Percentiles rank a stretch among this genome's conserved stretches.
Conservation (phyloP, 2,797 vertebrate species). For the Chelonia mydas region DNA sequence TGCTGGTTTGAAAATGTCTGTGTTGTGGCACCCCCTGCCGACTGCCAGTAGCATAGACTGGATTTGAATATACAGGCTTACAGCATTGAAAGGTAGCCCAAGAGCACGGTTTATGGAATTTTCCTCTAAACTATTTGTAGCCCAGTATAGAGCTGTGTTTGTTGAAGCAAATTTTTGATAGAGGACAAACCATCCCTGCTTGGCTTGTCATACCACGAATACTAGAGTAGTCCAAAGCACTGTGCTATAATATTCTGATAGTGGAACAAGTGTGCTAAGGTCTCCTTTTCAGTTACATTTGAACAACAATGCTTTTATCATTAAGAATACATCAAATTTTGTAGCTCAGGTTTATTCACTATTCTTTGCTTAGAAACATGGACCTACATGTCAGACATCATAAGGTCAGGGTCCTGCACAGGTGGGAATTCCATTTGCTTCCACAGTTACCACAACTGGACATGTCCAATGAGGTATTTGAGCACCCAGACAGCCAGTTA, state of each 20-base stretch:
- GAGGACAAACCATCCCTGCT: neutral
- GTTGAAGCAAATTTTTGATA: neutral
- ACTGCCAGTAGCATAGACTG: neutral
- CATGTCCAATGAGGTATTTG: neutral
- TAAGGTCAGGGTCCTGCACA: rapidly evolving
- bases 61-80: neutral
- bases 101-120: neutral
- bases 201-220: neutral
- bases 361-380: neutral
- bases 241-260: neutral
- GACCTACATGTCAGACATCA: neutral
- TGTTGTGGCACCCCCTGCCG: constrained; percentile 55
- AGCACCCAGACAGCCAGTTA: neutral
- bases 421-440: neutral
- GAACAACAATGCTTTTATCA: neutral
- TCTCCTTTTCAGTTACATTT: neutral
- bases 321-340: neutral
- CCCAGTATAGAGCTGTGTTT: neutral
- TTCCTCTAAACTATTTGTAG: constrained; percentile 7
- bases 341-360: neutral
- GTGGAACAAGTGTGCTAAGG: neutral
- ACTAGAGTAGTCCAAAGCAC: neutral
- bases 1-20: neutral
- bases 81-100: neutral
- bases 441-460: neutral